Evolutionary conservation across 2,797 vertebrate species (phyloP), one percentile per base, ranked within the genome.

Genomic region (Sciaenops ocellatus): DNA sequence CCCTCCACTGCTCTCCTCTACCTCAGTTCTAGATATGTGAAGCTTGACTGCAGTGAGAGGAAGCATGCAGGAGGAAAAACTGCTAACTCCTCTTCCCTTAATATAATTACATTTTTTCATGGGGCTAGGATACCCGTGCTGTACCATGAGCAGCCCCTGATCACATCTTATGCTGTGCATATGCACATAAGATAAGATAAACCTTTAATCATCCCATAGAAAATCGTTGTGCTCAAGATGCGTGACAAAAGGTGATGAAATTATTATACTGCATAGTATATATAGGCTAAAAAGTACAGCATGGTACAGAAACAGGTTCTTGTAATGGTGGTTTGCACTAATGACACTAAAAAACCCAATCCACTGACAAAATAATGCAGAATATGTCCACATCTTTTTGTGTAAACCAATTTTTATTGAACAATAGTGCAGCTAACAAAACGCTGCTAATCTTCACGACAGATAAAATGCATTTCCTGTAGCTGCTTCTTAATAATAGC

Each of bases 31-130:
- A 66, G 77, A 87, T 85, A 85, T 83, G 82, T 83, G 76, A 82
- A 85, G 86, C 79, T 77, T 77, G 82, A 84, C 89, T 90, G 89
- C 87, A 87, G 89, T 67, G 76, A 80, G 63, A 78, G 76, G 54
- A 69, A 75, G 67, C 46, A 60, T 57, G 80, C 59, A 34, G 74
- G 67, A 69, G 67, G 74, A 56, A 79, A 87, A 84, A 57, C 55
- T 30, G 69, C 47, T 60, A 61, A 52, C 59, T 67, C 74, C 44
- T 17, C 44, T 79, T 89, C 83, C 60, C 67, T 80, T 73, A 60
- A 76, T 67, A 59, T 54, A 56, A 73, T 66, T 51, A 47, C 10
- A 52, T 67, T 69, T 73, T 48, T 68, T 30, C 55, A 69, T 51
- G 20, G 66, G 47, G 70, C 62, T 54, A 52, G 60, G 50, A 82